Evolutionary conservation across 2,888 invertebrate species (phyloP), one percentile per base, ranked within the genome.

Genomic region (Melieria crassipennis): DNA sequence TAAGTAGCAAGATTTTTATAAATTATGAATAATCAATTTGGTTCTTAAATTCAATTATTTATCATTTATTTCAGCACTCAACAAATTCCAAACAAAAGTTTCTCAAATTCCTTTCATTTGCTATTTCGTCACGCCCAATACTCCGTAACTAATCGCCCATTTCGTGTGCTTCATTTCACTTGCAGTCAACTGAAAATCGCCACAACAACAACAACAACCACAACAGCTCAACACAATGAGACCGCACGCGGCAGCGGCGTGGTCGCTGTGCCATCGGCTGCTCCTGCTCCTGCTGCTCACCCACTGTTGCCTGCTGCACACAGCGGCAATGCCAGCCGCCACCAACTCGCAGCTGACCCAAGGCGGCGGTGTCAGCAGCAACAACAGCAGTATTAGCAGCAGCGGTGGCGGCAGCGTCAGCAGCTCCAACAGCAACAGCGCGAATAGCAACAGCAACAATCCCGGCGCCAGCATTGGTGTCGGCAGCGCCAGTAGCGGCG

Each of bases 251-350:
- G 60, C 65, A 56, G 43, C 71, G 58, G 45, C 69, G 46, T 58
- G 66, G 55, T 68, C 68, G 47, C 68, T 65, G 55, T 61, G 65
- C 60, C 47, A 69, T 74, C 75, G 69, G 66, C 73, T 75, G 75
- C 75, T 74, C 57, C 73, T 75, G 71, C 76, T 64, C 13, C 46
- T 69, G 43, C 63, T 69, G 4, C 55, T 46, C 55, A 63, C 56
- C 61, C 60, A 65, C 56, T 71, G 72, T 72, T 76, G 74, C 73
- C 77, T 73, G 11, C 70, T 61, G 5, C 16, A 55, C 50, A 69
- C 63, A 57, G 58, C 13, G 45, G 76, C 78, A 55, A 68, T 75
- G 61, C 77, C 79, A 3, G 77, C 78, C 48, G 75, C 77, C 47
- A 76, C 77, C 60, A 79, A 76, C 67, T 66, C 78, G 47, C 56